Conservation (phyloP, 1,140 invertebrate genomes). For the Drosophila simulans region DNA sequence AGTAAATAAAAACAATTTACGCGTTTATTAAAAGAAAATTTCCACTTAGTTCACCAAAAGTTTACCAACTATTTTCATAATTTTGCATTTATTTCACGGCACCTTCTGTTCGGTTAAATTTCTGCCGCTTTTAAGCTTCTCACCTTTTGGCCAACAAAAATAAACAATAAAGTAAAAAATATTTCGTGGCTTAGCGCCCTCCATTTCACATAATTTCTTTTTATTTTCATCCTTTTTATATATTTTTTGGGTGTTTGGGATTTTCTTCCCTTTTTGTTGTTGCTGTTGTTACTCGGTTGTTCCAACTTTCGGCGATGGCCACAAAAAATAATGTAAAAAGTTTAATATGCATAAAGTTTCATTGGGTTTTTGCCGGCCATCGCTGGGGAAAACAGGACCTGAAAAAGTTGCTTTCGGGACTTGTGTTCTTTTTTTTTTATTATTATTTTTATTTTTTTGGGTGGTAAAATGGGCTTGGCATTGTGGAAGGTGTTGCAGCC, state of each 20-base stretch:
- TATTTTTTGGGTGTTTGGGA: conserved; percentile 6
- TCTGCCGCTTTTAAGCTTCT: conserved; percentile 16
- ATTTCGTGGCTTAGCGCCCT: conserved; percentile 51
- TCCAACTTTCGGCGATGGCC: conserved; percentile 64
- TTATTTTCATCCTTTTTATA: conserved; percentile 12
- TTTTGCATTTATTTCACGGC: conserved; percentile 27
- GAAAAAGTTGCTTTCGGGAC: conserved; percentile 13
- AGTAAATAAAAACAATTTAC: conserved; percentile 1
- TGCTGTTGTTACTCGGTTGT: conserved; percentile 32
- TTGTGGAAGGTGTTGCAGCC: conserved; percentile 58
- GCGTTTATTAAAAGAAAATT: conserved; percentile 1
- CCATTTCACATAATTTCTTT: conserved; percentile 49
- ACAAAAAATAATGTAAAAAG: conserved; percentile 81
- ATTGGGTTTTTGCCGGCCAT: conserved; percentile 66
- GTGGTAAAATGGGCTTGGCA: conserved; percentile 6
- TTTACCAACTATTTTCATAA: conserved; percentile 23
- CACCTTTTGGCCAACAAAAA: conserved; percentile 30
- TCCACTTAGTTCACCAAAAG: background rate
- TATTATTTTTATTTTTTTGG: background rate
- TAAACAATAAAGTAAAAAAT: conserved; percentile 37
- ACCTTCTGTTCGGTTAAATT: conserved; percentile 28
- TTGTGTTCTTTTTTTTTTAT: too few species aligned
- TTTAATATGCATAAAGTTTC: conserved; percentile 81
- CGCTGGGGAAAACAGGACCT: conserved; percentile 26
- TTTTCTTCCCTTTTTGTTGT: conserved; percentile 1